Evolutionary conservation across 2,888 invertebrate genomes (phyloP).

Genomic region (Tipula unca): DNA sequence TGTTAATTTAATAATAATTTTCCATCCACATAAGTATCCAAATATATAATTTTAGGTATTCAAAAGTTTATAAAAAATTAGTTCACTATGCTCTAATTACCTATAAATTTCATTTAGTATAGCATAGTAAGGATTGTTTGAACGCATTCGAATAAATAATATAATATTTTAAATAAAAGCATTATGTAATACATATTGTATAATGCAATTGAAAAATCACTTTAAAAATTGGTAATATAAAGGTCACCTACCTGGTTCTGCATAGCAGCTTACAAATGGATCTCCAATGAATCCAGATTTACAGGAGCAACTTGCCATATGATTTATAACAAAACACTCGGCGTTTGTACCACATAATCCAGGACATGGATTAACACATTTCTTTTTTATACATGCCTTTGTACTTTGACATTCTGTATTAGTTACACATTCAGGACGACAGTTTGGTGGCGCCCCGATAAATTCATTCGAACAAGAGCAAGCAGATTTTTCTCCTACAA

Average conservation of each 20-base stretch:
- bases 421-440: conserved; percentile 55
- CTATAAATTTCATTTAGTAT: neutral
- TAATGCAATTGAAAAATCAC: neutral
- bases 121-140: neutral
- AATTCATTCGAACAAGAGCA: conserved; percentile 52
- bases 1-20: neutral
- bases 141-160: neutral
- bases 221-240: conserved; percentile 20
- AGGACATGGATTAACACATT: conserved; percentile 54
- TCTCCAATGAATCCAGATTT: conserved; percentile 72
- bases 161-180: neutral
- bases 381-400: conserved; percentile 54
- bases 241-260: conserved; percentile 40
- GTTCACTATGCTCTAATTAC: neutral
- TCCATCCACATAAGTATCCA: neutral
- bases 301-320: conserved; percentile 69
- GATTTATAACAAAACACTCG: conserved; percentile 54
- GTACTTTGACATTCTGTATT: conserved; percentile 58
- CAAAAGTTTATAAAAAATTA: neutral
- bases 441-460: conserved; percentile 56
- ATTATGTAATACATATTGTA: neutral
- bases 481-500: conserved; percentile 47
- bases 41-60: neutral
- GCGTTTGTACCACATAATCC: conserved; percentile 55
- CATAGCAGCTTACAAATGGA: conserved; percentile 57